Percentiles rank a stretch among this genome's conserved stretches.
Evolutionary conservation across 2,888 invertebrate genomes (phyloP).

Genomic region (Ormyrus rosae): DNA sequence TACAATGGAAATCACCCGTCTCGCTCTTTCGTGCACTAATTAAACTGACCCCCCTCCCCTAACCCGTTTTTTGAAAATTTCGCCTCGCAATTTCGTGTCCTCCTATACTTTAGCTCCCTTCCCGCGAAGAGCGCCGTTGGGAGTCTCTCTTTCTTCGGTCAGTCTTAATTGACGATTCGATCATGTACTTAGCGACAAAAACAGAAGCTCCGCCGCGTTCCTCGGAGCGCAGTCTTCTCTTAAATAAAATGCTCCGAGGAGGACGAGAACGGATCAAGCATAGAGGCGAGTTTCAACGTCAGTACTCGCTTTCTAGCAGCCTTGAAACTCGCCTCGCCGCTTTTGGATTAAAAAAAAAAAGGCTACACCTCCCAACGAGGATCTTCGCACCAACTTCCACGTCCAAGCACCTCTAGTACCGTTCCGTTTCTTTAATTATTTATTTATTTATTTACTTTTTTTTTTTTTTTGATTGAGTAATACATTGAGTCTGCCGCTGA

Average conservation of each 20-base stretch:
- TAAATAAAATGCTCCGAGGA: too few relatives aligned
- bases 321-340: too few relatives aligned
- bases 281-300: constrained; percentile 23
- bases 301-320: not conserved
- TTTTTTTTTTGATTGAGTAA: not conserved
- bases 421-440: constrained; percentile 16
- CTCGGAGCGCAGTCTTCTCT: too few relatives aligned
- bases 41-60: constrained; percentile 40
- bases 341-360: not conserved
- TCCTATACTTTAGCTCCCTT: constrained; percentile 5
- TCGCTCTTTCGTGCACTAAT: constrained; percentile 50
- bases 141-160: not conserved
- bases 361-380: constrained; percentile 11
- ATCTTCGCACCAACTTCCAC: not conserved
- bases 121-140: constrained; percentile 21
- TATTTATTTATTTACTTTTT: constrained; percentile 16
- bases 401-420: constrained; percentile 51
- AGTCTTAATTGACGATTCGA: not conserved
- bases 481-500: constrained; percentile 14
- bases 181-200: not conserved
- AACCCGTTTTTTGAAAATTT: constrained; percentile 1
- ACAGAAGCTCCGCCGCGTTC: too few relatives aligned
- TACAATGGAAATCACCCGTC: constrained; percentile 63
- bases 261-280: not conserved
- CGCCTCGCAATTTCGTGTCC: constrained; percentile 12